Evolutionary conservation across 1,140 invertebrate species (phyloP).

Genomic region (Gonatopus flavifemur): DNA sequence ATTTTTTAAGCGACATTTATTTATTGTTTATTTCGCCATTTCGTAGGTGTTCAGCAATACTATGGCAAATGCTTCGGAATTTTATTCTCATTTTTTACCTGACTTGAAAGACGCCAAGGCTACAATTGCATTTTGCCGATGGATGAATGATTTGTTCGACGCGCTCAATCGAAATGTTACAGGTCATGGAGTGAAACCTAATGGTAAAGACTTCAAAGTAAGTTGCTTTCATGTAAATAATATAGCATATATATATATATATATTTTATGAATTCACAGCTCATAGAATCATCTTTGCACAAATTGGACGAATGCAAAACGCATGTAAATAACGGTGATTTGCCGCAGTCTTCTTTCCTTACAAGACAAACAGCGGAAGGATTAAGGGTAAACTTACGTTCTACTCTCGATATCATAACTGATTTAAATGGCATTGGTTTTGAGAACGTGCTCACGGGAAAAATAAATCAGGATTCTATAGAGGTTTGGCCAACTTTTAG

Average conservation of each 20-base stretch:
- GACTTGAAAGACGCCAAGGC: not conserved
- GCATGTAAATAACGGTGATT: not conserved
- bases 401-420: slow-evolving; percentile 3
- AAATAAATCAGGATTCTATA: slow-evolving; percentile 10
- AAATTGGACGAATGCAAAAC: slow-evolving; percentile 1
- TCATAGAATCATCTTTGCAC: slow-evolving; percentile 2
- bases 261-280: no score
- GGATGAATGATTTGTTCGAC: slow-evolving; percentile 9
- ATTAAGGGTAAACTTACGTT: not conserved
- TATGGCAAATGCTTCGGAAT: not conserved
- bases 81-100: no score
- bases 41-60: slow-evolving; percentile 5
- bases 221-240: not conserved
- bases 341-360: not conserved
- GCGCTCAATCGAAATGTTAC: not conserved
- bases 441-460: slow-evolving; percentile 2
- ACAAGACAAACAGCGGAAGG: no score
- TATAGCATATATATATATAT: no score
- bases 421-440: slow-evolving; percentile 5
- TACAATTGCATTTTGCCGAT: slow-evolving; percentile 1
- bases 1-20: no score
- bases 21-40: no score
- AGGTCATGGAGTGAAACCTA: slow-evolving; percentile 2
- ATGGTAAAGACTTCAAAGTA: slow-evolving; percentile 6
- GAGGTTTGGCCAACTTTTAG: no score